Percentiles rank a stretch among this genome's conserved stretches.
Conservation (phyloP, 2,113 vertebrate species). For the Sorex araneus region DNA sequence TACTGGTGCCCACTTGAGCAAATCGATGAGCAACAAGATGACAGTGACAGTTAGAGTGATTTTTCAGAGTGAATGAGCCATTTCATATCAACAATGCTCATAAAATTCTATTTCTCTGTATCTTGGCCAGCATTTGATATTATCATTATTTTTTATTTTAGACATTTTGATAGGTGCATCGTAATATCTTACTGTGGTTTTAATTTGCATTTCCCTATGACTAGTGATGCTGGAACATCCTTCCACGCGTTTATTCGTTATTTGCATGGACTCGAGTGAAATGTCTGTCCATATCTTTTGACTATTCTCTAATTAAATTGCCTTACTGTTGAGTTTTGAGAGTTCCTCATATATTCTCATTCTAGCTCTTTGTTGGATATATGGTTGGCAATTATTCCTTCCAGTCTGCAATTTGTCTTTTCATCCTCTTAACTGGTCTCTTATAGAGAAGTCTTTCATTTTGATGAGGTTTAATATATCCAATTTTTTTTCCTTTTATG, state of each 20-base stretch:
- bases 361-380: neutral
- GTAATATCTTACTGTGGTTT: neutral
- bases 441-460: constrained; percentile 1
- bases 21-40: too few relatives aligned
- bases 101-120: neutral
- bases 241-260: neutral
- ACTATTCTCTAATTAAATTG: constrained; percentile 1
- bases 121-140: neutral
- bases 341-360: neutral
- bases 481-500: constrained; percentile 11
- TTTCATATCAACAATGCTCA: neutral
- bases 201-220: neutral
- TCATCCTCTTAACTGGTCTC: neutral
- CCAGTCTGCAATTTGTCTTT: neutral
- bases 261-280: neutral
- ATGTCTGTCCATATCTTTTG: neutral
- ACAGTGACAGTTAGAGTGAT: too few relatives aligned
- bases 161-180: neutral
- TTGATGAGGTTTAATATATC: neutral
- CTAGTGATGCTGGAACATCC: neutral
- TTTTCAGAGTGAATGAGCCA: neutral
- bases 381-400: neutral
- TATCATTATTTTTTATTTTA: neutral
- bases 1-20: too few relatives aligned
- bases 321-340: neutral